Conservation (phyloP, 2,888 invertebrate species). For the Tenodera sinensis region DNA sequence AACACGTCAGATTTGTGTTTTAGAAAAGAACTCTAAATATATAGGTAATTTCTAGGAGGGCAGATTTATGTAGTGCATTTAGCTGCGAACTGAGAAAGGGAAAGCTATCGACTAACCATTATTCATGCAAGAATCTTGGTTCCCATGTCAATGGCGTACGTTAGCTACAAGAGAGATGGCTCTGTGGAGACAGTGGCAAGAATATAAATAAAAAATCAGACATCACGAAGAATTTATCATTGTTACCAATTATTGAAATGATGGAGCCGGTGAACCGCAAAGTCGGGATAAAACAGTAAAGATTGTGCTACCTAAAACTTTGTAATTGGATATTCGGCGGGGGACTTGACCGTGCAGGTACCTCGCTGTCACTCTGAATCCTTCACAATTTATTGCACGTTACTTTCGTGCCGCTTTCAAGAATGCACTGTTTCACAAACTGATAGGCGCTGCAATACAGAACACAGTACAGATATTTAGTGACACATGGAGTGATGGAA, state of each 20-base stretch:
- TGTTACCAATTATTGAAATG: background rate
- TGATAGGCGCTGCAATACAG: too few relatives aligned
- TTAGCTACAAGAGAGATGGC: background rate
- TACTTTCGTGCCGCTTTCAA: too few relatives aligned
- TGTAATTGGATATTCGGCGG: background rate
- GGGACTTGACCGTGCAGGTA: background rate
- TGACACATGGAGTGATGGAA: too few relatives aligned
- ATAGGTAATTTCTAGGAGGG: too few relatives aligned
- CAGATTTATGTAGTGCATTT: too few relatives aligned
- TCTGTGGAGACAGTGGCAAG: background rate
- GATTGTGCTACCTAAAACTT: background rate
- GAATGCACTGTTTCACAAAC: too few relatives aligned
- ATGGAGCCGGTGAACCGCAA: background rate
- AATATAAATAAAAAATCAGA: background rate
- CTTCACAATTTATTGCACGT: too few relatives aligned
- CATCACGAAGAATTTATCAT: background rate
- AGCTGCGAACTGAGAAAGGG: background rate
- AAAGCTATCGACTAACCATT: background rate
- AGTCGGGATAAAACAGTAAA: background rate
- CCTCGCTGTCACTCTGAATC: too few relatives aligned
- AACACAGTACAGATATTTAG: too few relatives aligned
- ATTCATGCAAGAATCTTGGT: background rate
- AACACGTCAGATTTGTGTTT: too few relatives aligned
- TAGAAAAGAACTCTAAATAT: too few relatives aligned
- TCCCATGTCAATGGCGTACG: background rate